Percentiles rank a stretch among this genome's conserved stretches.
Evolutionary conservation across 1,140 invertebrate species (phyloP).

Genomic region (Bradysia coprophila): DNA sequence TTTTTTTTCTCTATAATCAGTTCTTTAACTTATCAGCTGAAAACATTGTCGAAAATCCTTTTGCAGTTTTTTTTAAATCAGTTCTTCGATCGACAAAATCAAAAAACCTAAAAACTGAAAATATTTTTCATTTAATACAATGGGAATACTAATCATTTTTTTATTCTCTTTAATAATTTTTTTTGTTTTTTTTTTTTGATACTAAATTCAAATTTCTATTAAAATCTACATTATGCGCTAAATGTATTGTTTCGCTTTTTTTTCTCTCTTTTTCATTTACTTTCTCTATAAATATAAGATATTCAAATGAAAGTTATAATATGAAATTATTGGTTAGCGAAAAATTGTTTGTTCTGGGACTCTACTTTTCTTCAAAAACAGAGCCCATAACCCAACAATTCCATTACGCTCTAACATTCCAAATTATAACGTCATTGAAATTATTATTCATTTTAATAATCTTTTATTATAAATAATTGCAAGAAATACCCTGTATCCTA

Average conservation of each 20-base stretch:
- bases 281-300: too few relatives aligned
- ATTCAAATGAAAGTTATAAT: too few relatives aligned
- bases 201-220: not conserved
- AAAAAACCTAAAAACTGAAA: too few relatives aligned
- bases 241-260: not conserved
- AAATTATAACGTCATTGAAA: too few relatives aligned
- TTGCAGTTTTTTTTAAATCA: not conserved
- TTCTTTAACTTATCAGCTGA: not conserved
- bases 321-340: too few relatives aligned
- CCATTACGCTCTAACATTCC: too few relatives aligned
- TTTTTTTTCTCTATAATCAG: not conserved
- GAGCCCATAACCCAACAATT: too few relatives aligned
- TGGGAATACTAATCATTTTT: too few relatives aligned
- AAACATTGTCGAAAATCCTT: not conserved
- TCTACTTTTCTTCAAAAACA: too few relatives aligned
- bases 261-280: not conserved
- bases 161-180: not conserved
- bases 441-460: not conserved
- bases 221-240: not conserved
- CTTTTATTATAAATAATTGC: slow-evolving; percentile 1
- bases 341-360: too few relatives aligned
- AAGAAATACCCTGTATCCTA: slow-evolving; percentile 4
- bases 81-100: too few relatives aligned
- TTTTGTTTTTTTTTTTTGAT: not conserved
- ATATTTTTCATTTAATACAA: too few relatives aligned